Conservation (phyloP, 2,113 vertebrate genomes). For the Nasalis larvatus region DNA sequence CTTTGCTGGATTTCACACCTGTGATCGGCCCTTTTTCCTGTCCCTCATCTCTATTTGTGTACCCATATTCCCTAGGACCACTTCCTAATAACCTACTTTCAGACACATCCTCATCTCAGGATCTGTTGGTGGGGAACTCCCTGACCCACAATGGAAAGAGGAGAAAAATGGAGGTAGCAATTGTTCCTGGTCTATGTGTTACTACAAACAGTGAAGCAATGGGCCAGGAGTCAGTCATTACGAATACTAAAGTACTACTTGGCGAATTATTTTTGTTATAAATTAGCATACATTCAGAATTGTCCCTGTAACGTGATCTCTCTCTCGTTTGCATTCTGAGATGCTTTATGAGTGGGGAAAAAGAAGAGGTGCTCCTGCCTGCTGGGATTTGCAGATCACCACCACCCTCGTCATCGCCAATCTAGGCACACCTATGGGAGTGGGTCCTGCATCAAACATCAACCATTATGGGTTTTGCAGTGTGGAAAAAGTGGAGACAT, state of each 20-base stretch:
- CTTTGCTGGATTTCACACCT: neutral
- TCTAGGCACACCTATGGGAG: neutral
- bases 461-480: neutral
- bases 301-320: neutral
- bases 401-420: neutral
- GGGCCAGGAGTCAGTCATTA: neutral
- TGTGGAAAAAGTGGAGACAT: neutral
- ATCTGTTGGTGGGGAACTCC: neutral
- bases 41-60: neutral
- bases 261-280: neutral
- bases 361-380: neutral
- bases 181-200: neutral
- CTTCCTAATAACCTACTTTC: neutral
- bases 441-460: neutral
- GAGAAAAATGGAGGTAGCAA: neutral
- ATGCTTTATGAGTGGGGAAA: neutral
- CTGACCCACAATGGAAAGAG: neutral
- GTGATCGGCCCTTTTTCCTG: neutral
- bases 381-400: neutral
- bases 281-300: neutral
- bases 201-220: neutral
- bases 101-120: neutral
- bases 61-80: neutral
- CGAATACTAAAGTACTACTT: neutral
- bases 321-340: neutral